These are phyloP conservation scores for Conus ventricosus DNA, from an alignment of 1,140 invertebrate species.

Conservation along the genomic window DNA sequence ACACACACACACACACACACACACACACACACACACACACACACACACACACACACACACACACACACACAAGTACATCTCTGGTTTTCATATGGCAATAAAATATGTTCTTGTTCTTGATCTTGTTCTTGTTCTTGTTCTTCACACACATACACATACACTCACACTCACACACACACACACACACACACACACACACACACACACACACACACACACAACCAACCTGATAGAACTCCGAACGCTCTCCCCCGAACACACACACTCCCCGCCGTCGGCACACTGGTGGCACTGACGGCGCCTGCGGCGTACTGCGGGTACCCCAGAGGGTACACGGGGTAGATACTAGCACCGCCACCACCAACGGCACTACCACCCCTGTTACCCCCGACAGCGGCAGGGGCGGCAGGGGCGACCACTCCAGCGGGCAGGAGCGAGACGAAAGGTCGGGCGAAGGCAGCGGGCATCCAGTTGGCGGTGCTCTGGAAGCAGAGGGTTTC, in stretches of 20 bases:
- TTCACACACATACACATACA: background rate
- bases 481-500: constrained; percentile 7
- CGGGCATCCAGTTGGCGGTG: background rate
- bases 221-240: background rate
- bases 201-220: background rate
- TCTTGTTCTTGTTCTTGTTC: too few species aligned
- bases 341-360: too few species aligned
- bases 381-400: too few species aligned
- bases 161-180: background rate
- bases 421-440: too few species aligned
- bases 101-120: too few species aligned
- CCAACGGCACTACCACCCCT: too few species aligned
- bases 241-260: background rate
- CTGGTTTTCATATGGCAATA: background rate
- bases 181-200: background rate
- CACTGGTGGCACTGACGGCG: too few species aligned
- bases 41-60: constrained; percentile 11
- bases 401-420: too few species aligned
- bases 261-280: background rate
- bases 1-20: constrained; percentile 7
- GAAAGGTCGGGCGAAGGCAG: too few species aligned
- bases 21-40: constrained; percentile 13
- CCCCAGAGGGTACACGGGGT: too few species aligned
- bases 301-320: too few species aligned
- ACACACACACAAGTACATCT: background rate